Evolutionary conservation across 2,113 vertebrate species (phyloP), one percentile per base, ranked within the genome.

Genomic region (Scomber colias): DNA sequence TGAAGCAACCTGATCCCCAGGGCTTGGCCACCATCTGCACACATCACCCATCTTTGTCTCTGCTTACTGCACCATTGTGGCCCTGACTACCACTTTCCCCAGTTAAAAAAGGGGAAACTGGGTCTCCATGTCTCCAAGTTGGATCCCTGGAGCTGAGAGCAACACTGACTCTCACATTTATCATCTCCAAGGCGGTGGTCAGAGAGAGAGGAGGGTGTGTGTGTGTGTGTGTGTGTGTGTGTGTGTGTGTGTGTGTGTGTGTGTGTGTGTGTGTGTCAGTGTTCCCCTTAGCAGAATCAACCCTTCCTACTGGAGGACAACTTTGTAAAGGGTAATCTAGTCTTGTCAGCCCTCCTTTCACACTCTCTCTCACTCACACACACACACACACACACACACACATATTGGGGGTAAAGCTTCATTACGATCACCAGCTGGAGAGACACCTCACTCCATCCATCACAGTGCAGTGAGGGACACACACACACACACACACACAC

Each of bases 351-450:
- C 72, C 8, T 48, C 44, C 53, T 50, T 46, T 48, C 27, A 67
- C 53, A 67, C 62, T 48, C 63, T 21, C 21, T 21, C 21, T 21
- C 21, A 76, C 71, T 19, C 48, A 71, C 70, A 69, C 55, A 61
- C 56, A 49, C 67, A 24, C 48, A 71, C 70, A 69, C 55, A 61
- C 56, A 49, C 67, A 71, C 65, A 56, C 40, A 56, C 63, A 56
- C 67, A 87, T 72, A 77, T 11, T 24, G 13, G 59, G 80, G 71
- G 79, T 81, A 83, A 84, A 85, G 84, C 89, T 90, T 91, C 79
- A 88, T 91, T 90, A 87, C 64, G 40, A 88, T 84, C 87, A 84
- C 85, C 90, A 93, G 83, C 89, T 91, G 87, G 75, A 86, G 78
- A 89, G 84, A 86, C 79, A 83, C 82, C 81, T 85, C 77, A 69